Evolutionary conservation across 2,113 vertebrate genomes (phyloP).

Genomic region (Labeo rohita): DNA sequence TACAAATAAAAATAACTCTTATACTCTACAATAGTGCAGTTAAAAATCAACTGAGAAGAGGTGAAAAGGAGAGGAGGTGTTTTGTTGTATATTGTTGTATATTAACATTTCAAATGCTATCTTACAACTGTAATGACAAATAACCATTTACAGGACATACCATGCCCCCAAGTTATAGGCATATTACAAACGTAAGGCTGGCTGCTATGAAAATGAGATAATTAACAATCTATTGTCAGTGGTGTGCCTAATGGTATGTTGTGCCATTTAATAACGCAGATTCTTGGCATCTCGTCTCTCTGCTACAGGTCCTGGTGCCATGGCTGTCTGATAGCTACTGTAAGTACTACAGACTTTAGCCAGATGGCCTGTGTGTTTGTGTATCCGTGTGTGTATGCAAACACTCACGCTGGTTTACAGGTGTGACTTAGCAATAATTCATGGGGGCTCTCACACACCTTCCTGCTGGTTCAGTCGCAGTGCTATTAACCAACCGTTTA

Average conservation of each 20-base stretch:
- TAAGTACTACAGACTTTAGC: conserved; percentile 64
- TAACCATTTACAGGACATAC: background rate
- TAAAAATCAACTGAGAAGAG: background rate
- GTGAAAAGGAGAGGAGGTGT: background rate
- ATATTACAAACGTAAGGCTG: background rate
- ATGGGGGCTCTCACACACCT: background rate
- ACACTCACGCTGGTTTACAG: conserved; percentile 46
- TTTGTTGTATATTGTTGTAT: no score
- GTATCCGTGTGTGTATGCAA: conserved; percentile 45
- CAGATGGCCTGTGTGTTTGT: conserved; percentile 67
- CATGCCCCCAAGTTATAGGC: background rate
- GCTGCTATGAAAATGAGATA: background rate
- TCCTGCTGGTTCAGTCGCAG: conserved; percentile 23
- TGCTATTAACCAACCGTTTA: conserved; percentile 31
- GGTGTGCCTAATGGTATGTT: background rate
- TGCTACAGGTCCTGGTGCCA: conserved; percentile 27
- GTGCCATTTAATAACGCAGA: background rate
- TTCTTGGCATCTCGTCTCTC: background rate
- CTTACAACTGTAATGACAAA: background rate
- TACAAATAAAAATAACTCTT: background rate
- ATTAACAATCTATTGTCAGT: conserved; percentile 5
- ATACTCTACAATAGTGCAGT: background rate
- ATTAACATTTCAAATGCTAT: background rate
- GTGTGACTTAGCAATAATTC: conserved; percentile 41
- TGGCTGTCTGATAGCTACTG: conserved; percentile 53